Base-by-base conservation (phyloP, 2,888 invertebrate species). In the Priocnemis perturbator region DNA sequence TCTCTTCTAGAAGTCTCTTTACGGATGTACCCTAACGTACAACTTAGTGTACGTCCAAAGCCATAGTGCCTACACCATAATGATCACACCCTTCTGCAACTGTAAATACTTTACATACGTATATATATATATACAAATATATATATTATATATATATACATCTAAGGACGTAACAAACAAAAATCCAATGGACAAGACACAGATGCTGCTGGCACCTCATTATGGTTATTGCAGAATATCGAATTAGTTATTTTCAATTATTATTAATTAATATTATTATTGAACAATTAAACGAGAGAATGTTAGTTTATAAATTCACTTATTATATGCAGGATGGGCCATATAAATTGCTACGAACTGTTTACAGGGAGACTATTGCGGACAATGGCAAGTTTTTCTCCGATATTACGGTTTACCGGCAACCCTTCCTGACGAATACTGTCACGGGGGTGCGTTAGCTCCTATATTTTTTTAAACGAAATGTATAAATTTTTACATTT, bases 51-150 rank as follows among this genome's bases (percentile, higher is more conserved):
- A 88, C 86, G 87, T 88, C 88, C 88, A 84, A 88, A 88, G 89
- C 89, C 89, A 89, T 89, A 89, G 89, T 89, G 89, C 89, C 89
- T 89, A 88, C 86, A 88, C 85, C 84, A 85, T 86, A 85, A 85
- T 81, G 83, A 87, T 86, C 87, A 86, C 83, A 86, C 59, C 82
- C 82, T 86, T 85, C 84, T 85, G 86, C 85, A 86, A 86, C 84
- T 89, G 88, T 89, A 88, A 88, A 89, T 89, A 89, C 75, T 87
- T 86, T 83, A 85, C 84, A 84, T 84, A 84, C 80, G 50, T 53
- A 73, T 78, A 74, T 75, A 73, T 78, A 74, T 75, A 73, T 71
- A 74, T 69, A 63, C 71, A 71, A 64, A 65, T 37, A 60, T 60
- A 64, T 56, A 55, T 58, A 58, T 50, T 52, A 71, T 64, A 69